These are phyloP conservation scores for Parazoanthus atlanticus DNA, from an alignment of 92 coral and sea anemone species.

Conservation along the genomic window DNA sequence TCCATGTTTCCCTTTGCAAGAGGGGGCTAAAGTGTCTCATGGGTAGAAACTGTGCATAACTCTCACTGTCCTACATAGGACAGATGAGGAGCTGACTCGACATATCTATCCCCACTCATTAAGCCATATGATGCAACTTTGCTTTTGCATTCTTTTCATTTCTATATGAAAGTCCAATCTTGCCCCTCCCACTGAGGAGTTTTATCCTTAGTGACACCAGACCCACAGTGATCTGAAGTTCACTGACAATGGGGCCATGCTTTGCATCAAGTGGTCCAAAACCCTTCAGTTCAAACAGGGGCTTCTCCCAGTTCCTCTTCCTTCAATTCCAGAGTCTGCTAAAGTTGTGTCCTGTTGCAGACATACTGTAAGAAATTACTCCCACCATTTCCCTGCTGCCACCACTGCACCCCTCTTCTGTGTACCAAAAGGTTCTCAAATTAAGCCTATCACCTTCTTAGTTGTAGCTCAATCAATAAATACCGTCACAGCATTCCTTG, in stretches of 20 bases:
- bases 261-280: conserved; percentile 30
- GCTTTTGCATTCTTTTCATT: too few relatives aligned
- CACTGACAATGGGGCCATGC: conserved; percentile 1
- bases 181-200: conserved; percentile 8
- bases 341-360: neutral
- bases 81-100: neutral
- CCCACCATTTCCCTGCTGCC: neutral
- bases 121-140: conserved; percentile 28
- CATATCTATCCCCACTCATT: neutral
- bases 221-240: conserved; percentile 29
- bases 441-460: neutral
- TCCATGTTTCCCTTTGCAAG: neutral
- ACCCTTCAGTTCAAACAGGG: conserved; percentile 34
- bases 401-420: neutral
- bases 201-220: conserved; percentile 19
- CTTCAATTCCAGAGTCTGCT: conserved; percentile 17
- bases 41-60: neutral
- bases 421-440: neutral
- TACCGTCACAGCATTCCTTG: too few relatives aligned
- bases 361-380: neutral
- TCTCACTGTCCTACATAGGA: neutral
- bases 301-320: conserved; percentile 2
- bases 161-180: conserved; percentile 42
- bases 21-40: conserved; percentile 1
- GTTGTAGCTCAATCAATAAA: neutral